Conservation (phyloP, 2,797 vertebrate species). For the Sebastes matsubarae region DNA sequence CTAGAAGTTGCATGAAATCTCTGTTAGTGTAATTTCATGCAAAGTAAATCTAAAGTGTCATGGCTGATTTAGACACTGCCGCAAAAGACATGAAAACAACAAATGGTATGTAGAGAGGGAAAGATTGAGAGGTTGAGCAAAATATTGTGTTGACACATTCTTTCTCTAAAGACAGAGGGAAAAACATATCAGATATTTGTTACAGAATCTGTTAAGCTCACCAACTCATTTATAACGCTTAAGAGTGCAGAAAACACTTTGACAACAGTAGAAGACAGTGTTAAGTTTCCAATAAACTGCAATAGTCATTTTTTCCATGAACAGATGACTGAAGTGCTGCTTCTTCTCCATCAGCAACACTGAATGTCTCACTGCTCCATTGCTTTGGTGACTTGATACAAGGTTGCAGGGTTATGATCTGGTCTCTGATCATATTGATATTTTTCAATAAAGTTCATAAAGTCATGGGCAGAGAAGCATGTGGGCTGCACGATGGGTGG, state of each 20-base stretch:
- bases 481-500: not conserved
- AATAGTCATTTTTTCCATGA: not conserved
- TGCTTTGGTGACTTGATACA: not conserved
- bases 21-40: not conserved
- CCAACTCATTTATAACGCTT: not conserved
- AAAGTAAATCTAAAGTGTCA: not conserved
- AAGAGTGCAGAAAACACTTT: not conserved
- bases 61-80: not conserved
- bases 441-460: not conserved
- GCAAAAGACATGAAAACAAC: not conserved
- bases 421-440: not conserved
- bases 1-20: not conserved
- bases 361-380: not conserved
- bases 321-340: not conserved
- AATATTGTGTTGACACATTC: not conserved
- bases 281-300: not conserved
- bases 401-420: not conserved
- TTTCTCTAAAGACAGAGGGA: not conserved
- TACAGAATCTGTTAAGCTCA: not conserved
- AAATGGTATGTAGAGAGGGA: not conserved
- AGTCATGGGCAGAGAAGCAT: not conserved
- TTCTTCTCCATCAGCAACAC: not conserved
- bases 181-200: not conserved
- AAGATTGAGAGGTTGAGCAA: not conserved
- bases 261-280: not conserved